Base-by-base conservation (phyloP, 2,113 vertebrate genomes). In the Channa maculata region DNA sequence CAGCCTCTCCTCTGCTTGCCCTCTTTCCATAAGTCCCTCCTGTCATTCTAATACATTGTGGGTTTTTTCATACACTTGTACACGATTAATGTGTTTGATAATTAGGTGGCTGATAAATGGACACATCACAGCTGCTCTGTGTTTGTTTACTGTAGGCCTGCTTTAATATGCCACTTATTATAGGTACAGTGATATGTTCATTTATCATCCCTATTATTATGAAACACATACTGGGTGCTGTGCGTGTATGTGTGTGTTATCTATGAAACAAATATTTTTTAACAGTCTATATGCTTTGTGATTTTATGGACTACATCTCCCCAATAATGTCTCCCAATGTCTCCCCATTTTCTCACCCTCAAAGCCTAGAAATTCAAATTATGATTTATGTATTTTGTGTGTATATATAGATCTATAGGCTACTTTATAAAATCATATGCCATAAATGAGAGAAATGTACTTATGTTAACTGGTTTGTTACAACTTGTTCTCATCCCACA, bases 61-160 rank as follows among this genome's bases (percentile, higher is more conserved):
- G 61, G 13, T 48, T 65, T 59, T 68, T 75, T 50, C 41, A 33
- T 24, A 69, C 71, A 71, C 41, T 3, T 46, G 75, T 65, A 24
- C 78, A 81, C 49, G 43, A 86, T 86, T 70, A 69, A 87, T 90
- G 73, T 41, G 60, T 76, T 70, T 77, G 63, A 71, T 86, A 88
- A 86, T 90, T 79, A 84, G 63, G 64, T 58, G 45, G 55, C 67
- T 89, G 83, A 89, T 81, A 52, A 70, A 86, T 86, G 83, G 53
- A 70, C 85, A 79, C 75, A 87, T 71, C 81, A 72, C 33, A 48
- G 62, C 38, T 68, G 59, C 77, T 49, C 69, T 60, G 39, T 52
- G 59, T 75, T 49, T 79, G 59, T 72, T 50, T 71, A 83, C 81
- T 60, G 74, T 86, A 80, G 73, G 59, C 79, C 65, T 66, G 68